Evolutionary conservation across 2,888 invertebrate species (phyloP).

Genomic region (Tholera decimalis): DNA sequence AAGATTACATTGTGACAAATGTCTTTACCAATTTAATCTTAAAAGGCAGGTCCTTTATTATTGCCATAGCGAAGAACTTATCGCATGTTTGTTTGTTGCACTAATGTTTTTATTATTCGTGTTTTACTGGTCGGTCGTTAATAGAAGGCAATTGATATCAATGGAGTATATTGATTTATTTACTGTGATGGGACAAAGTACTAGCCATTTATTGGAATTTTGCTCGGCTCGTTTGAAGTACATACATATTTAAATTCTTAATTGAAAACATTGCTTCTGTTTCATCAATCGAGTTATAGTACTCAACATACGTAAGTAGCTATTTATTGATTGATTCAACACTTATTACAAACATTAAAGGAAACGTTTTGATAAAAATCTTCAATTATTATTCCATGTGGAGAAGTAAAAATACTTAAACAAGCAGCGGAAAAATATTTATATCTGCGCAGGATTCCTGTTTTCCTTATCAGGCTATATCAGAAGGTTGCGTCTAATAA

Average conservation of each 20-base stretch:
- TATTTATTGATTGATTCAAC: too few species aligned
- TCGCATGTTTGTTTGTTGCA: conserved; percentile 17
- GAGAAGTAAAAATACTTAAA: background rate
- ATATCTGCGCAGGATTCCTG: background rate
- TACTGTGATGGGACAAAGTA: conserved; percentile 38
- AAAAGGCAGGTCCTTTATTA: conserved; percentile 28
- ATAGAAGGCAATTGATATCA: conserved; percentile 63
- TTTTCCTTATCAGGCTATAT: conserved; percentile 29
- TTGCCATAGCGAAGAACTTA: background rate
- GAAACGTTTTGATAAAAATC: too few species aligned
- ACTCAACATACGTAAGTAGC: too few species aligned
- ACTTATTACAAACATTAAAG: too few species aligned
- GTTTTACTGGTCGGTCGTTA: conserved; percentile 38
- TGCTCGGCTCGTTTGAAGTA: conserved; percentile 9
- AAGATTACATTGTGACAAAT: conserved; percentile 17
- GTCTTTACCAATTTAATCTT: conserved; percentile 28
- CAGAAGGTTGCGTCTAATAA: conserved; percentile 53
- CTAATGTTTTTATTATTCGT: conserved; percentile 20
- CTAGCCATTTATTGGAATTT: conserved; percentile 14
- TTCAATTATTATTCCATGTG: background rate
- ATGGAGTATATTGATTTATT: conserved; percentile 69
- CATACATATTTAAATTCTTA: conserved; percentile 19
- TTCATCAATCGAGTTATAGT: background rate
- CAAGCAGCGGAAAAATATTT: background rate
- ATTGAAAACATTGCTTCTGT: conserved; percentile 33